These are phyloP conservation scores for Capricornis sumatraensis DNA, from an alignment of 2,113 vertebrate genomes.

Conservation along the genomic window DNA sequence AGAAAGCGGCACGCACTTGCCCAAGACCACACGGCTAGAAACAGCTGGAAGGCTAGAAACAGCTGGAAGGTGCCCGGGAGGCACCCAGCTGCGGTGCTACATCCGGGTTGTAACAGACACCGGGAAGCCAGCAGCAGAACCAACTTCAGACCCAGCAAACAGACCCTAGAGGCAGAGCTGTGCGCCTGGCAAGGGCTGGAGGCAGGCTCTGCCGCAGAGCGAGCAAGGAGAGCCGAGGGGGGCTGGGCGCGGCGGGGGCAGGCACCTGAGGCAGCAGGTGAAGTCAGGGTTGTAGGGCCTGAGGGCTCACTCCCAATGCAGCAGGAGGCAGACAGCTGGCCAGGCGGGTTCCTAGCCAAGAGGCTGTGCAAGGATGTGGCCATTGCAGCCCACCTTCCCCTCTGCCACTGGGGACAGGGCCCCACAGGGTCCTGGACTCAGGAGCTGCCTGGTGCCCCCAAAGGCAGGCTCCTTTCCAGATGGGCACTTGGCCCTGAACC, in stretches of 20 bases:
- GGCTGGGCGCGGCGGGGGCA: fast-evolving
- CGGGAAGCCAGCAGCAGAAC: background rate
- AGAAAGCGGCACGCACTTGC: background rate
- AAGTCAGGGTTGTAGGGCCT: fast-evolving
- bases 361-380: background rate
- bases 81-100: fast-evolving
- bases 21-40: background rate
- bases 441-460: background rate
- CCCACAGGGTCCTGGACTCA: background rate
- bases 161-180: background rate
- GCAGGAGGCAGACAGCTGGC: fast-evolving
- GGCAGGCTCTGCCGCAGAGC: background rate
- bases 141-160: background rate
- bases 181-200: fast-evolving
- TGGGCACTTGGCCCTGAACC: background rate
- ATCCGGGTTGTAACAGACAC: background rate
- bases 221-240: too few relatives aligned
- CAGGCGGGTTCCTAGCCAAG: fast-evolving
- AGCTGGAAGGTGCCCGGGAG: fast-evolving
- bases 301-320: too few relatives aligned
- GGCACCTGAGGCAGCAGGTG: fast-evolving
- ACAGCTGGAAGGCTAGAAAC: background rate
- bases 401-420: background rate
- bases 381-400: too few relatives aligned
- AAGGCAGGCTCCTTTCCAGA: background rate